A percentile compares a stretch with the other conserved stretches of the same genome.
Evolutionary conservation across 2,113 vertebrate genomes (phyloP).

Genomic region (Catharus bicknelli): DNA sequence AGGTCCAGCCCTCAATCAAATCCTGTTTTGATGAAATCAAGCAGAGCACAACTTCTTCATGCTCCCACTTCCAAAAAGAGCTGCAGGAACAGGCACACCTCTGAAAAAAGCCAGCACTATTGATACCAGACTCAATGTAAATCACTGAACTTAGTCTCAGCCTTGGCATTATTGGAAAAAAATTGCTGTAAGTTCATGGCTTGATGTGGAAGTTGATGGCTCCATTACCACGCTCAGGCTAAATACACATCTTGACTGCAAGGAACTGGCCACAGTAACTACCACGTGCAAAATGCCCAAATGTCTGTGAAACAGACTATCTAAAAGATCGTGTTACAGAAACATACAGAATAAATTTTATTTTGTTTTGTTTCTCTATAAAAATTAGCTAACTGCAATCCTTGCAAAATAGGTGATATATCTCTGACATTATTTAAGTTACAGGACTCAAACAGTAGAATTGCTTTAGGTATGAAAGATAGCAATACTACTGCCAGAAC

Average conservation of each 20-base stretch:
- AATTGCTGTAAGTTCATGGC: neutral
- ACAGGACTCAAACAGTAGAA: neutral
- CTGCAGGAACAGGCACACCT: neutral
- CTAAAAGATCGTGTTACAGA: neutral
- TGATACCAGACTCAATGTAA: neutral
- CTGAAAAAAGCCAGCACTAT: neutral
- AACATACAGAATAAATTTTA: neutral
- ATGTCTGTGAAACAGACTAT: neutral
- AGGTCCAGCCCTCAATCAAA: neutral
- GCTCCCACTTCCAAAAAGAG: neutral
- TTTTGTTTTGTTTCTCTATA: neutral
- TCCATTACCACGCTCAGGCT: rapidly evolving
- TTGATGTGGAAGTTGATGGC: neutral
- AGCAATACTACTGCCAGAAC: neutral
- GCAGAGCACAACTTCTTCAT: neutral
- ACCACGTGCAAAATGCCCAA: neutral
- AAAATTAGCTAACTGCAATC: neutral
- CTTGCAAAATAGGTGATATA: neutral
- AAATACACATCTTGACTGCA: neutral
- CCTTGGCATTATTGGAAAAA: neutral
- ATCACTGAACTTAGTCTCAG: neutral
- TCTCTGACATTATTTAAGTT: neutral
- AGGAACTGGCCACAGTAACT: neutral
- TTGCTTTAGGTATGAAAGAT: neutral
- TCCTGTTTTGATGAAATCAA: neutral